Base-by-base conservation (phyloP, 2,888 invertebrate genomes). In the Malthinus seriepunctatus region DNA sequence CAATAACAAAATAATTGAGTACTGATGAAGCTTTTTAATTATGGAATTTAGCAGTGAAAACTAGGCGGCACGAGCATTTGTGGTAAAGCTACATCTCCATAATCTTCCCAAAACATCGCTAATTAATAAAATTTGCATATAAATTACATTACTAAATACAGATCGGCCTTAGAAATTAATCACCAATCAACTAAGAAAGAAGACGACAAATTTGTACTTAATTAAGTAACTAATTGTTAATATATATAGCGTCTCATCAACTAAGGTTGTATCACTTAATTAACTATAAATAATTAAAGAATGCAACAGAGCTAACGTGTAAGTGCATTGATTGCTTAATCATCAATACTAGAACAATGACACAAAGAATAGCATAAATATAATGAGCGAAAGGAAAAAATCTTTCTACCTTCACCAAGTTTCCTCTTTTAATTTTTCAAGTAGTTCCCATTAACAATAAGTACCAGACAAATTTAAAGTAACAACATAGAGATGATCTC, bases 401-500 rank as follows among this genome's bases (percentile, higher is more conserved):
- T 34, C 9, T n/a, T 10, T 34, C 9, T 34, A 34, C 34, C 9
- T n/a, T 3, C 34, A 34, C 12, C 37, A 10, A 37, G 12, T 14
- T 38, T 9, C 8, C 12, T 10, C 38, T 38, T 8, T 12, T 38
- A 11, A 14, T 12, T 11, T 5, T 9, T 3, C 10, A 37, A 8
- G 7, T 2, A 11, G 37, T 37, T 12, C 8, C 1, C 12, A 37
- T 37, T 10, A 7, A 37, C 37, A 12, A 12, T 37, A 11, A 12
- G 7, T 8, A 8, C 9, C 33, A 33, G 9, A 33, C 38, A 47
- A 47, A 49, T 54, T 48, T 48, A 54, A 23, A 54, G 49, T 56
- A 51, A 39, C 46, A 45, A 38, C 39, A 48, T 57, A 48, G 42
- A 35, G 54, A 32, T 23, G 50, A 47, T 3, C 32, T 31, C 32